Conservation (phyloP, 2,797 vertebrate genomes). For the Petrocephalus sullivani region DNA sequence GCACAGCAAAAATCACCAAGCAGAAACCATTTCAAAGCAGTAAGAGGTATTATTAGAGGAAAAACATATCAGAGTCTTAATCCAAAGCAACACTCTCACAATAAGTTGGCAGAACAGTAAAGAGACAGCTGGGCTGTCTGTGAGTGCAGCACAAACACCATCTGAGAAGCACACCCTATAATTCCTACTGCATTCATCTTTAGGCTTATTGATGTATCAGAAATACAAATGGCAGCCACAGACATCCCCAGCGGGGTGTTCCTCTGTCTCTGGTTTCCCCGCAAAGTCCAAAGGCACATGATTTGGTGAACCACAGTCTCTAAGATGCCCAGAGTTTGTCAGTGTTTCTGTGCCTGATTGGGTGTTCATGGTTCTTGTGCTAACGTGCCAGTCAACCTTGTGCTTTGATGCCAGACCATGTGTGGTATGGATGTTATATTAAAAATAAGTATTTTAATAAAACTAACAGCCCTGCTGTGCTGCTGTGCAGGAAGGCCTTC, state of each 20-base stretch:
- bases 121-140: not conserved
- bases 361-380: not conserved
- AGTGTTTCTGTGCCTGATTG: not conserved
- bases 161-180: not conserved
- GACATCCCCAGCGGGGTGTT: not conserved
- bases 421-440: not conserved
- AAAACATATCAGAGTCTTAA: not conserved
- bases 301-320: no score
- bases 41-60: not conserved
- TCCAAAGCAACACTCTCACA: not conserved
- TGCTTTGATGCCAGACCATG: not conserved
- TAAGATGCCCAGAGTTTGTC: no score
- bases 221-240: not conserved
- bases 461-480: not conserved
- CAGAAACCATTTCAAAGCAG: not conserved
- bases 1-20: not conserved
- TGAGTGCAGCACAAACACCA: not conserved
- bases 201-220: not conserved
- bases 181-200: not conserved
- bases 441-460: not conserved
- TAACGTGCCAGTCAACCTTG: not conserved
- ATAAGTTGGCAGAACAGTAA: not conserved
- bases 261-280: not conserved
- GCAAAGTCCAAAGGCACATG: not conserved
- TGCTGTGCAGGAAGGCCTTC: not conserved